Percentiles rank a stretch among this genome's conserved stretches.
phyloP scores from a whole-genome alignment of 1,140 invertebrate species.

The Rhynchophorus ferrugineus region DNA sequence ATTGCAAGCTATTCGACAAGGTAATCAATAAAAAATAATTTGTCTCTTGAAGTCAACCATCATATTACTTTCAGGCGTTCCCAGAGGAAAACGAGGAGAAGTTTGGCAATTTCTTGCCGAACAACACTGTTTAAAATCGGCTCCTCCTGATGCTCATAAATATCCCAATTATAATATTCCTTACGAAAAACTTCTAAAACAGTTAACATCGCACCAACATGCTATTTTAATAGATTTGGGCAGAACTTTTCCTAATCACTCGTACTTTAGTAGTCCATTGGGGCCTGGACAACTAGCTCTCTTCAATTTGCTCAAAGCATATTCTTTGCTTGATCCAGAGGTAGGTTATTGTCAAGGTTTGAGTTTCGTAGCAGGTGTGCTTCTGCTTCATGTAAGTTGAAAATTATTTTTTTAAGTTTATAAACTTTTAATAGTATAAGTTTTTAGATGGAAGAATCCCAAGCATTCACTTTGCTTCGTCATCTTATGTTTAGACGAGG shows the following conservation, averaged over 20 bases:
- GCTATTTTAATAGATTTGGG: conserved; percentile 89
- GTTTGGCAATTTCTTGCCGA: conserved; percentile 87
- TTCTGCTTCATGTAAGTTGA: conserved; percentile 81
- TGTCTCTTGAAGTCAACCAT: neutral
- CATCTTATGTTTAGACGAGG: conserved; percentile 87
- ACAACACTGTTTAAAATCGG: conserved; percentile 63
- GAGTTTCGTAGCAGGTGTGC: conserved; percentile 88
- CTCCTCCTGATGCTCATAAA: conserved; percentile 58
- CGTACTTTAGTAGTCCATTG: conserved; percentile 79
- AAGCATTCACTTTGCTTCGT: conserved; percentile 78
- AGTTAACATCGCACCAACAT: conserved; percentile 90
- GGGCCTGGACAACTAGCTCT: conserved; percentile 86
- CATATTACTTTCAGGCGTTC: conserved; percentile 59
- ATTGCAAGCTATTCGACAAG: conserved; percentile 66
- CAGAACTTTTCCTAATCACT: conserved; percentile 89
- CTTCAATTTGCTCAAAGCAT: conserved; percentile 93
- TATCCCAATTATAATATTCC: conserved; percentile 69
- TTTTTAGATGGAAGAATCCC: conserved; percentile 79
- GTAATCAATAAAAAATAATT: no score
- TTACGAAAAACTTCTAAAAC: conserved; percentile 74
- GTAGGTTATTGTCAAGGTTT: conserved; percentile 95
- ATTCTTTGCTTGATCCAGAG: conserved; percentile 87
- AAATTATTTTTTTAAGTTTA: neutral
- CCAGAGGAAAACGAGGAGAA: conserved; percentile 75
- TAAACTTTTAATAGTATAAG: neutral